phyloP scores from a whole-genome alignment of 2,888 invertebrate genomes.

The Melanostoma scalare region DNA sequence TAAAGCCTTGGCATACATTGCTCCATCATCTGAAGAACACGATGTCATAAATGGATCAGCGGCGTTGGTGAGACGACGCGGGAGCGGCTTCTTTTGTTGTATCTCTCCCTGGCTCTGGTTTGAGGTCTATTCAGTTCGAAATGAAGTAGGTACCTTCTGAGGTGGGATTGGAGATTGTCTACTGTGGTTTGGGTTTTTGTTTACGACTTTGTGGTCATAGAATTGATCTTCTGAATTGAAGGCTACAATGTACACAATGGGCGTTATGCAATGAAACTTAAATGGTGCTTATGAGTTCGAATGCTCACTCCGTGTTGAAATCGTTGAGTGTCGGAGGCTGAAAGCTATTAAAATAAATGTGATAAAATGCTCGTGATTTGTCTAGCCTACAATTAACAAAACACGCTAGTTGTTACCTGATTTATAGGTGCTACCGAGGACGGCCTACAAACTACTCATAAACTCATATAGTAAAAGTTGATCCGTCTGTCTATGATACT shows the following conservation, averaged over 20 bases:
- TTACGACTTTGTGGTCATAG: slow-evolving; percentile 31
- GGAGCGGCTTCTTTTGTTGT: slow-evolving; percentile 22
- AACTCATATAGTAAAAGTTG: no score
- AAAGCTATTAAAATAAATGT: no score
- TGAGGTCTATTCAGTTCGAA: neutral
- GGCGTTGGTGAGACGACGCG: slow-evolving; percentile 3
- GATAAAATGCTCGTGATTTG: no score
- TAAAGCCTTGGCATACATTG: slow-evolving; percentile 48
- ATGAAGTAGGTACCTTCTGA: slow-evolving; percentile 8
- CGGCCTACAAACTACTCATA: no score
- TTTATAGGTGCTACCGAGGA: no score
- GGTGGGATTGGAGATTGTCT: slow-evolving; percentile 24
- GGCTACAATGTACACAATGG: slow-evolving; percentile 33
- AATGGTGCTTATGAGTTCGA: neutral
- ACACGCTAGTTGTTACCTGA: no score
- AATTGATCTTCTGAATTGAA: slow-evolving; percentile 52
- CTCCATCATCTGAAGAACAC: slow-evolving; percentile 14
- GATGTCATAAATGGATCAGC: slow-evolving; percentile 40
- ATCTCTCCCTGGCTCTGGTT: slow-evolving; percentile 11
- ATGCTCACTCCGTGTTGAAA: slow-evolving; percentile 10
- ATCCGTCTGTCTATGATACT: no score
- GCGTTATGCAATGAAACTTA: slow-evolving; percentile 26
- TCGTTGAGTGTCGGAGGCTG: neutral
- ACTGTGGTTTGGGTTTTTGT: slow-evolving; percentile 28
- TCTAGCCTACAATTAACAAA: no score